Base-by-base conservation (phyloP, 2,113 vertebrate genomes). In the Myotis yumanensis region DNA sequence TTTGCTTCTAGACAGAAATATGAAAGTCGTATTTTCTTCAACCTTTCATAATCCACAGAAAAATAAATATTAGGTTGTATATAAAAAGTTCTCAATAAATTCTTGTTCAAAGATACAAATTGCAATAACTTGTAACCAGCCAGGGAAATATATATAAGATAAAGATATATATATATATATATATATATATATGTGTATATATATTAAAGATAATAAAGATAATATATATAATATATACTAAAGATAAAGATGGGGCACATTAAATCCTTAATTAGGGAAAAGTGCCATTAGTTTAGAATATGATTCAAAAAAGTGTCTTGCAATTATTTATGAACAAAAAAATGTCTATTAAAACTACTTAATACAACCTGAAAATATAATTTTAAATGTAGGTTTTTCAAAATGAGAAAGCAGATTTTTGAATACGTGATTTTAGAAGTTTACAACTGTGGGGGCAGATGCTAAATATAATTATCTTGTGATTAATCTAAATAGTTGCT, bases 401-500 rank as follows among this genome's bases (percentile, higher is more conserved):
- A 11, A 2, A 72, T 69, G 94, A 92, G 51, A 32, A 92, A 80
- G 23, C 1, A 96, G n/a, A 57, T 43, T 95, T 96, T 96, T 79
- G 30, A 90, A 71, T 86, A 96, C 88, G 4, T 54, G 48, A 66
- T 28, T 92, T 97, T 52, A 76, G 25, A 96, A 94, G 57, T 46
- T 91, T 91, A 28, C 2, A 90, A 64, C 32, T 62, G 62, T 87
- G 40, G 4, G 11, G 89, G 28, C 17, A 95, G 64, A 92, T 86
- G 25, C 32, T 86, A 17, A 95, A 59, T 30, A 51, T 68, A 96
- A 97, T 97, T 95, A 54, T 57, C 66, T 85, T 51, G 20, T 87
- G 9, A 95, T 92, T 96, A 96, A 95, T 62, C 35, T 95, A 57
- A 96, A n/a, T 54, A 95, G 62, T 43, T 85, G 37, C 79, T 97